Evolutionary conservation across 2,797 vertebrate species (phyloP).

Genomic region (Spinus olivaceus): DNA sequence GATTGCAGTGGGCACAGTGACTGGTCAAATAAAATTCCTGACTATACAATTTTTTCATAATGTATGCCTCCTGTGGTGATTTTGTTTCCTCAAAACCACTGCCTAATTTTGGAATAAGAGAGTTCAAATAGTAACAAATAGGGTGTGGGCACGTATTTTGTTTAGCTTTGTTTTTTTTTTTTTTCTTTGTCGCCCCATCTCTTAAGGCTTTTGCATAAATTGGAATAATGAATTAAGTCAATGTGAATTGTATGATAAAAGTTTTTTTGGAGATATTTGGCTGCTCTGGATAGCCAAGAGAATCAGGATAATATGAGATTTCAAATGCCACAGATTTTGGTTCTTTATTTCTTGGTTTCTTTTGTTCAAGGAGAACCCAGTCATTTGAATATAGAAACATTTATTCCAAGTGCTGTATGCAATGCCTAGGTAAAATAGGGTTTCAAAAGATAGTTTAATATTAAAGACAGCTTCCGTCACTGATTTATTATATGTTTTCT

Average conservation of each 20-base stretch:
- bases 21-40: not conserved
- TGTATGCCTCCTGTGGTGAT: not conserved
- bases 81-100: not conserved
- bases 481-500: not conserved
- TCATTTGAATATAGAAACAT: not conserved
- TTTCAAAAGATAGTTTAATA: not conserved
- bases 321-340: not conserved
- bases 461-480: not conserved
- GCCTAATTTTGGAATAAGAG: not conserved
- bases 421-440: not conserved
- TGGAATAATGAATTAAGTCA: not conserved
- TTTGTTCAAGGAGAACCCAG: not conserved
- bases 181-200: not conserved
- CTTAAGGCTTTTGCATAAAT: slow-evolving; percentile 14
- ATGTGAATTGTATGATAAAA: not conserved
- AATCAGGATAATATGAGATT: not conserved
- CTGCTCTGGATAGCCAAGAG: not conserved
- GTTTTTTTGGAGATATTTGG: not conserved
- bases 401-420: not conserved
- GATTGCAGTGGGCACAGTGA: not conserved
- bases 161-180: not conserved
- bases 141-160: not conserved
- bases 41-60: not conserved
- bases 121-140: not conserved
- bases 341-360: not conserved